These are phyloP conservation scores for Drosophila lowei DNA, from an alignment of 1,140 invertebrate genomes.

Conservation along the genomic window DNA sequence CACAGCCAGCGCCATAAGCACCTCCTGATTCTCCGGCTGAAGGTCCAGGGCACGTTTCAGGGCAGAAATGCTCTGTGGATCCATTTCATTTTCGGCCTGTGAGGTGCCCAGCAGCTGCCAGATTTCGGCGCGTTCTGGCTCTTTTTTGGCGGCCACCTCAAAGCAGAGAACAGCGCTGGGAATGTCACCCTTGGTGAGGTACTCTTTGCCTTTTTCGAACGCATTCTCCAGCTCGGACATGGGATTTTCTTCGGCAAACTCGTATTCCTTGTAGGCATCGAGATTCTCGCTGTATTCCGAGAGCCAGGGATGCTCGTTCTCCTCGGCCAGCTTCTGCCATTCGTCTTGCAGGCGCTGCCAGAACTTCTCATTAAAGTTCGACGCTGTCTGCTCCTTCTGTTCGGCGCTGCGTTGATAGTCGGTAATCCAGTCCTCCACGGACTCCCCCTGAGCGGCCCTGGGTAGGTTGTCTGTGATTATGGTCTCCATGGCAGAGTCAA, in stretches of 20 bases:
- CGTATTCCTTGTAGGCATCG: conserved; percentile 90
- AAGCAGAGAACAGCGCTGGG: conserved; percentile 98
- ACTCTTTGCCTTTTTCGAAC: conserved; percentile 92
- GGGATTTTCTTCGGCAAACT: conserved; percentile 94
- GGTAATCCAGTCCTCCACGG: conserved; percentile 69
- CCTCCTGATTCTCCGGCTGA: conserved; percentile 91
- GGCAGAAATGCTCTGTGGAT: conserved; percentile 94
- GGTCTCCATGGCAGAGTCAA: conserved; percentile 59
- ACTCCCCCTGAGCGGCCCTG: conserved; percentile 22
- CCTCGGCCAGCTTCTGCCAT: conserved; percentile 88
- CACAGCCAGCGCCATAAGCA: conserved; percentile 95
- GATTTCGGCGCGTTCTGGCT: conserved; percentile 91
- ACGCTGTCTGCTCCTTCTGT: conserved; percentile 69
- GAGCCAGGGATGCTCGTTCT: conserved; percentile 87
- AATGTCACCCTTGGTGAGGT: conserved; percentile 93
- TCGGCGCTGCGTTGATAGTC: conserved; percentile 74
- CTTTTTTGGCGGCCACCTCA: conserved; percentile 96
- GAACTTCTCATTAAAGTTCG: conserved; percentile 86
- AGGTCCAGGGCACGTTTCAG: conserved; percentile 93
- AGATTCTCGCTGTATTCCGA: conserved; percentile 86
- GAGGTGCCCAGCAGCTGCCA: conserved; percentile 93
- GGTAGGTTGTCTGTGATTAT: conserved; percentile 59
- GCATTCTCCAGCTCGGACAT: conserved; percentile 92
- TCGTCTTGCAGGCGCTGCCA: conserved; percentile 91
- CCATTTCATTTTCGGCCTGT: conserved; percentile 91